Evolutionary conservation across 2,113 vertebrate genomes (phyloP), one percentile per base, ranked within the genome.

Genomic region (Hypanus sabinus): DNA sequence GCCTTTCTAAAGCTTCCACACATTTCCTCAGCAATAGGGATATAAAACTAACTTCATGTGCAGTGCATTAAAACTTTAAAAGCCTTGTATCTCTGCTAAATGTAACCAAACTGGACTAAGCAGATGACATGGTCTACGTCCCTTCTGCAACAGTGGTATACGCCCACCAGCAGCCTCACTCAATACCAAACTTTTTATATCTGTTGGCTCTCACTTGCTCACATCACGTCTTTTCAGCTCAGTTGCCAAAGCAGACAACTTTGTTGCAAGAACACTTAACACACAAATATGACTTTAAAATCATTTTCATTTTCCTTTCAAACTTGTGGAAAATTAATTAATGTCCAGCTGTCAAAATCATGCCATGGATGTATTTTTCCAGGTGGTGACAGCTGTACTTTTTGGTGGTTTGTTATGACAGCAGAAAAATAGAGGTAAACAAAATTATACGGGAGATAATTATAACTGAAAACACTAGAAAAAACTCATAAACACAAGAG

Each of bases 251-350:
- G 30, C 12, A 88, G 27, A 88, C 57, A 62, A 62, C 83, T 27
- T 88, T 88, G 83, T n/a, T 60, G 83, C 83, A 88, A 88, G 30
- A 87, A 27, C 57, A 87, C 27, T 87, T 60, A n/a, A 62, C 12
- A 30, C 30, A n/a, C 57, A 88, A 62, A n/a, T 11, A n/a, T 60
- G 57, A 11, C 57, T 88, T 88, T 88, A 57, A 88, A 88, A 88
- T 30, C 57, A 33, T 11, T 12, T n/a, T 88, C 27, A 1, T 62
- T n/a, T 30, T n/a, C 57, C 83, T 60, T 62, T 62, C 24, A 88
- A 62, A 62, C 60, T 5, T 16, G n/a, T 30, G 83, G 83, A n/a
- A 16, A 30, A 88, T n/a, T 5, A 27, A 60, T 14, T 62, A 27
- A 55, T n/a, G 83, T 27, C 12, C 83, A 62, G 57, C 30, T 88